phyloP scores from a whole-genome alignment of 1,140 invertebrate species.

The Papilio helenus region DNA sequence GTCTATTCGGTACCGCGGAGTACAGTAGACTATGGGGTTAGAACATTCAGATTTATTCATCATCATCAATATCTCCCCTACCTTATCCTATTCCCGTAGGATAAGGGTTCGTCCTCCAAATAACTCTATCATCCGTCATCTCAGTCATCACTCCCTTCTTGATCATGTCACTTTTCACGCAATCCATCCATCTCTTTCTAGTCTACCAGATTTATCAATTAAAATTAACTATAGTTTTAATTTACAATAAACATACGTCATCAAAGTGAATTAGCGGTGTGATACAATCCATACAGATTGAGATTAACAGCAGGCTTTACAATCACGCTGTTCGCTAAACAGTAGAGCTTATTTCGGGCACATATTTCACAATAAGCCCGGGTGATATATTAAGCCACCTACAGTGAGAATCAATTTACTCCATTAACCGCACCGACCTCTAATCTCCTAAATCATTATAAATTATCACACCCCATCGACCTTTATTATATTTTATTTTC shows the following conservation, averaged over 20 bases:
- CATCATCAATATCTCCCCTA: too few relatives aligned
- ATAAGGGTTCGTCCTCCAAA: too few relatives aligned
- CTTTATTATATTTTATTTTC: conserved; percentile 21
- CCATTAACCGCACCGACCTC: conserved; percentile 38
- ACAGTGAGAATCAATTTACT: conserved; percentile 40
- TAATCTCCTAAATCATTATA: conserved; percentile 38
- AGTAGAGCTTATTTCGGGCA: conserved; percentile 36
- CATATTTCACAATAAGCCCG: conserved; percentile 40
- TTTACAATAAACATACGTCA: not conserved
- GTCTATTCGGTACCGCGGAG: too few relatives aligned
- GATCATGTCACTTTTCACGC: too few relatives aligned
- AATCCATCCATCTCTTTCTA: too few relatives aligned
- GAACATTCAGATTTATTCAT: too few relatives aligned
- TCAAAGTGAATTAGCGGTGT: conserved; percentile 30
- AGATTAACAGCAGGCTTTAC: conserved; percentile 37
- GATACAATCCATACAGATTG: conserved; percentile 34
- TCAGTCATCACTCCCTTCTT: too few relatives aligned
- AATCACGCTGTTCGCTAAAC: conserved; percentile 39
- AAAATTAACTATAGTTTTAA: not conserved
- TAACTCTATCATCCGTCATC: too few relatives aligned
- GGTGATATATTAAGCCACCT: conserved; percentile 40
- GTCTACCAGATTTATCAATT: not conserved
- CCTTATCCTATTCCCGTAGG: too few relatives aligned
- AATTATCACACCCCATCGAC: conserved; percentile 24
- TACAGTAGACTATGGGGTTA: too few relatives aligned